A percentile compares a stretch with the other conserved stretches of the same genome.
These are phyloP conservation scores for Trichonephila clavipes DNA, from an alignment of 1,140 invertebrate species.

Conservation along the genomic window DNA sequence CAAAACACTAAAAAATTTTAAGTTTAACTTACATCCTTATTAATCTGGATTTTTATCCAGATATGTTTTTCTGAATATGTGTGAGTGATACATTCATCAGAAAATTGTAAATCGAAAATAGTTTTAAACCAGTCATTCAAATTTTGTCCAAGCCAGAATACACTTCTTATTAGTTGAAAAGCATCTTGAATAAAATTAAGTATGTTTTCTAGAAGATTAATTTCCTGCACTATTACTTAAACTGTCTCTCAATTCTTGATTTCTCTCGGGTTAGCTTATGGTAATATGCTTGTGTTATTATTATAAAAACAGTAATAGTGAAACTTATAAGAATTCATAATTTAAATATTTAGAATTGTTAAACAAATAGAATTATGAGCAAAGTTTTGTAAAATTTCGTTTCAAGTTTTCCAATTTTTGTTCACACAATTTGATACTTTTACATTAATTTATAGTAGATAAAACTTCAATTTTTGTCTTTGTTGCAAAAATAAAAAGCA, in stretches of 20 bases:
- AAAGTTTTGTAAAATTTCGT: background rate
- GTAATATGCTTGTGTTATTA: background rate
- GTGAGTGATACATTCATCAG: background rate
- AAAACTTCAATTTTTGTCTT: background rate
- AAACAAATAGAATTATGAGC: background rate
- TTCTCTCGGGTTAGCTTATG: background rate
- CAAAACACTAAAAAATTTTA: too few species aligned
- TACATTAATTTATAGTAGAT: background rate
- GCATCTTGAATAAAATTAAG: slow-evolving; percentile 5
- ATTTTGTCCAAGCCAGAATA: background rate
- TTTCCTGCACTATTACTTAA: background rate
- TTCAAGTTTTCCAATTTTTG: background rate
- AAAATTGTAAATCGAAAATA: background rate
- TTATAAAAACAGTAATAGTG: background rate
- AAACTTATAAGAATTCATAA: background rate
- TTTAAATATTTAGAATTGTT: background rate
- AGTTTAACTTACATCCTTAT: too few species aligned
- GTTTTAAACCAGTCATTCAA: background rate
- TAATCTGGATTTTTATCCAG: background rate
- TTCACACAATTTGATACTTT: background rate
- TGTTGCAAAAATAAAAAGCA: too few species aligned
- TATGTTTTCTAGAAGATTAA: background rate
- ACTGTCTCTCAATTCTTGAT: slow-evolving; percentile 23
- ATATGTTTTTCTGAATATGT: background rate
- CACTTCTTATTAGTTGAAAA: background rate